Conservation (phyloP, 2,113 vertebrate species). For the Gobius niger region DNA sequence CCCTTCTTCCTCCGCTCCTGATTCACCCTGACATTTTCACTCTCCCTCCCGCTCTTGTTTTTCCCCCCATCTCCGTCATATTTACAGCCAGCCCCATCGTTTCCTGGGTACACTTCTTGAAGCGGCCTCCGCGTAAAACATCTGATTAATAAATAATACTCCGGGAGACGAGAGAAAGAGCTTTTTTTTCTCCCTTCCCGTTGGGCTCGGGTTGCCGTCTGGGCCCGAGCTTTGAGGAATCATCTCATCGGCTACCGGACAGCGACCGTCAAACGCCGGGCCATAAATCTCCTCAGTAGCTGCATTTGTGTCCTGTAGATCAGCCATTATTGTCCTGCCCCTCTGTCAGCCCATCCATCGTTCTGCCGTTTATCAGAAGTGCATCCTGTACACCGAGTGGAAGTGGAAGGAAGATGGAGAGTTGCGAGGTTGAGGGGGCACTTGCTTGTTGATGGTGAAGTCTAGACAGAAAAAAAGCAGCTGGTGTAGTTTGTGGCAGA, state of each 20-base stretch:
- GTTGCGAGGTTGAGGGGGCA: constrained; percentile 8
- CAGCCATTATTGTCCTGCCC: constrained; percentile 96
- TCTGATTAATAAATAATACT: constrained; percentile 96
- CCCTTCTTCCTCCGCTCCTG: not conserved
- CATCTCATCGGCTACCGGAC: constrained; percentile 92
- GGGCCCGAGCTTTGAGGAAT: constrained; percentile 80
- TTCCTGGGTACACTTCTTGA: constrained; percentile 70
- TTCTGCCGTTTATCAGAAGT: constrained; percentile 93
- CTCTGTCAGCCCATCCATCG: constrained; percentile 97
- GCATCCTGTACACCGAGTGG: constrained; percentile 78
- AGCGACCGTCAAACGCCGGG: constrained; percentile 82
- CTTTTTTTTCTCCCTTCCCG: constrained; percentile 18
- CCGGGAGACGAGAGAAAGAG: constrained; percentile 56
- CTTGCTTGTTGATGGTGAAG: constrained; percentile 35
- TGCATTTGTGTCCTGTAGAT: constrained; percentile 97
- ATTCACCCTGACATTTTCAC: constrained; percentile 33
- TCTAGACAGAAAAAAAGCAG: constrained; percentile 13
- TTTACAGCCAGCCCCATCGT: constrained; percentile 33
- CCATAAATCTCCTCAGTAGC: constrained; percentile 93
- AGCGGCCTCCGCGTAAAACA: constrained; percentile 89
- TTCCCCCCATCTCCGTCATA: constrained; percentile 24
- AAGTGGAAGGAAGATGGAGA: constrained; percentile 19
- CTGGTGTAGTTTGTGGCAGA: not conserved
- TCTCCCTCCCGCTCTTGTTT: constrained; percentile 32
- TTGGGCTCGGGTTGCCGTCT: constrained; percentile 42